A percentile compares a stretch with the other conserved stretches of the same genome.
Evolutionary conservation across 2,888 invertebrate genomes (phyloP).

Genomic region (Salticus scenicus): DNA sequence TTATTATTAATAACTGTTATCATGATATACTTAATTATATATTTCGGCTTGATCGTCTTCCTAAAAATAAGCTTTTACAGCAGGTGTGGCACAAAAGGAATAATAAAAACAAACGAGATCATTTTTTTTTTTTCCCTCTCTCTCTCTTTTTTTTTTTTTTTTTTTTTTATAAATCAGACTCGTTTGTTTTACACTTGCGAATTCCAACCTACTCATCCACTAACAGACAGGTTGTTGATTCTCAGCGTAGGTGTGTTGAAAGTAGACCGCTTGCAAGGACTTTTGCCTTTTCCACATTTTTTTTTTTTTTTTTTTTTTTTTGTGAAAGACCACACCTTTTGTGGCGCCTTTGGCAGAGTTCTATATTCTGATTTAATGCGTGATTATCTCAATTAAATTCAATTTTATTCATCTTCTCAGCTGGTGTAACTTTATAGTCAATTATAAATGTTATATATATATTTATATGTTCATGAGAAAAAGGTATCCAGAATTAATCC

Average conservation of each 20-base stretch:
- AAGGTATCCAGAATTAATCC: too few relatives aligned
- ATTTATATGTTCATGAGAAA: too few relatives aligned
- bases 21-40: too few relatives aligned
- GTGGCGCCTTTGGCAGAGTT: background rate
- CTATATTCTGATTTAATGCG: too few relatives aligned
- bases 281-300: background rate
- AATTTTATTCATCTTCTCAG: background rate
- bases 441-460: too few relatives aligned
- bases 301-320: background rate
- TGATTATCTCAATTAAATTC: background rate
- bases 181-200: background rate
- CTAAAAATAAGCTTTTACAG: background rate
- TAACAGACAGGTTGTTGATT: background rate
- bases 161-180: background rate
- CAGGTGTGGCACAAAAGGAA: background rate
- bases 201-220: constrained; percentile 6
- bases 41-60: too few relatives aligned
- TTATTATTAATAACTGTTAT: too few relatives aligned
- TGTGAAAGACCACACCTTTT: background rate
- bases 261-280: constrained; percentile 7
- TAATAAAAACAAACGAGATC: background rate
- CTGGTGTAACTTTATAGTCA: too few relatives aligned
- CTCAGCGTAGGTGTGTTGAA: background rate
- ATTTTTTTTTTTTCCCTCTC: too few relatives aligned
- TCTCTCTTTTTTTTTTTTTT: too few relatives aligned